Evolutionary conservation across 2,113 vertebrate species (phyloP).

Genomic region (Emydocephalus ijimae): DNA sequence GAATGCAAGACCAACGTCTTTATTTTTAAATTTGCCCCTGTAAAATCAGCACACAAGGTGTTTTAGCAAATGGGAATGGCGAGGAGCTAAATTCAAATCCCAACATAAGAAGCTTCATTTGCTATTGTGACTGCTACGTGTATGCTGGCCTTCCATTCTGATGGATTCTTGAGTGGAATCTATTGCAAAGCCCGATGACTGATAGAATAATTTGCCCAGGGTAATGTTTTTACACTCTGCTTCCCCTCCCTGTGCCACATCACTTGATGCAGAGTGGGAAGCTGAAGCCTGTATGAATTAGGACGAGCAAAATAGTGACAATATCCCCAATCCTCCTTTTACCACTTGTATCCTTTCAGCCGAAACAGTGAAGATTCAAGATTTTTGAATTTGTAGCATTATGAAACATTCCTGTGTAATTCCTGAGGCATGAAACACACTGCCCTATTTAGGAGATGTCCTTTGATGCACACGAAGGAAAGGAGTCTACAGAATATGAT

Average conservation of each 20-base stretch:
- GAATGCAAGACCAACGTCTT: constrained; percentile 11
- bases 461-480: neutral
- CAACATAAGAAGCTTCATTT: neutral
- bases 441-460: neutral
- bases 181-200: neutral
- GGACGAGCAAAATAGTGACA: neutral
- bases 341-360: neutral
- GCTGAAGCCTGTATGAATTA: neutral
- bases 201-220: rapidly evolving
- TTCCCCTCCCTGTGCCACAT: neutral
- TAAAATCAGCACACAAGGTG: neutral
- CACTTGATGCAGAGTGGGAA: neutral
- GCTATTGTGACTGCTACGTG: neutral
- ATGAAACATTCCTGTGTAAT: neutral
- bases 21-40: constrained; percentile 20
- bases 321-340: neutral
- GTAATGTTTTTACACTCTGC: rapidly evolving
- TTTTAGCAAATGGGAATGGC: neutral
- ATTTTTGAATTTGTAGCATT: rapidly evolving
- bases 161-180: neutral
- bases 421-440: neutral
- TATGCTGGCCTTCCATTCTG: neutral
- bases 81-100: too few relatives aligned
- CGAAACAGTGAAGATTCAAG: neutral
- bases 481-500: neutral